A percentile compares a stretch with the other conserved stretches of the same genome.
Evolutionary conservation across 2,888 invertebrate species (phyloP).

Genomic region (Diaprepes abbreviatus): DNA sequence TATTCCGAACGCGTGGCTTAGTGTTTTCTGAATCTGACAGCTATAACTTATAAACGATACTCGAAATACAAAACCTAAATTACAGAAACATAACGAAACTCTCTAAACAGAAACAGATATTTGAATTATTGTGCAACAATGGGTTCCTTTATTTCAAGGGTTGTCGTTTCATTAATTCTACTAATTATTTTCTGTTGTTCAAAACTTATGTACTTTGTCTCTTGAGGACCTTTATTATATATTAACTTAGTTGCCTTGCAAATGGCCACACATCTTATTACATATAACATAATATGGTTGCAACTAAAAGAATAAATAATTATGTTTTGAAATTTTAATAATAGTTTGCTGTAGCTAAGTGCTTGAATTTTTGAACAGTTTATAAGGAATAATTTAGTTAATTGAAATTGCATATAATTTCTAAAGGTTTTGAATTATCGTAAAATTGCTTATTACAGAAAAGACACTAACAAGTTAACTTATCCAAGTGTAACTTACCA

Average conservation of each 20-base stretch:
- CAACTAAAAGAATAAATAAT: too few relatives aligned
- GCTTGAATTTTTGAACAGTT: too few relatives aligned
- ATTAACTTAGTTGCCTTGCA: slow-evolving; percentile 16
- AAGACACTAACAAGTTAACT: too few relatives aligned
- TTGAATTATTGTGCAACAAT: slow-evolving; percentile 33
- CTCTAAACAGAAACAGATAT: slow-evolving; percentile 24
- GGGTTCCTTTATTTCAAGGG: slow-evolving; percentile 19
- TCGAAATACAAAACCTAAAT: slow-evolving; percentile 32
- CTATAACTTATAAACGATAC: slow-evolving; percentile 32
- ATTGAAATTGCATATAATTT: too few relatives aligned
- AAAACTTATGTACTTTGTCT: slow-evolving; percentile 32
- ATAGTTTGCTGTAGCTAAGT: too few relatives aligned
- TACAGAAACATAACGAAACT: slow-evolving; percentile 30
- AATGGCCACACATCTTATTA: background rate
- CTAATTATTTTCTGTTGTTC: slow-evolving; percentile 47
- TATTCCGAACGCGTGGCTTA: slow-evolving; percentile 26
- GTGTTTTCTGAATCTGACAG: slow-evolving; percentile 45
- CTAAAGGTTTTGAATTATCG: too few relatives aligned
- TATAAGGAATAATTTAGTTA: too few relatives aligned
- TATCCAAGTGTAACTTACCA: too few relatives aligned
- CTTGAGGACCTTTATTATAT: slow-evolving; percentile 16
- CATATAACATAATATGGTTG: too few relatives aligned
- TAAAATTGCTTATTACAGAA: too few relatives aligned
- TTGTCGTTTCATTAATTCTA: slow-evolving; percentile 43
- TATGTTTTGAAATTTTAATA: too few relatives aligned